Percentiles rank a stretch among this genome's conserved stretches.
These are phyloP conservation scores for Hyposoter didymator DNA, from an alignment of 2,888 invertebrate genomes.

Conservation along the genomic window DNA sequence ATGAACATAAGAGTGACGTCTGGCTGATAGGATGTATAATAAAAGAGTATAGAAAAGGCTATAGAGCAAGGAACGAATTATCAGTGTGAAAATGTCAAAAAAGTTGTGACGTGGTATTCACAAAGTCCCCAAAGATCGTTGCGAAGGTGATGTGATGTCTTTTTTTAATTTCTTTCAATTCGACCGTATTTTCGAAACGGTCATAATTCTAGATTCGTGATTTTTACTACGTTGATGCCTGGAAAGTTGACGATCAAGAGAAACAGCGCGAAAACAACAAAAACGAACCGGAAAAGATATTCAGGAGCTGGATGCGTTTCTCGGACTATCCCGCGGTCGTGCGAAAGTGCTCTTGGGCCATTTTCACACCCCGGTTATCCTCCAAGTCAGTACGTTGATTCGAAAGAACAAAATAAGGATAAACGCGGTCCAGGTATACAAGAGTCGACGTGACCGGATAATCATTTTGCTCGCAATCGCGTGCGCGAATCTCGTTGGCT, in stretches of 20 bases:
- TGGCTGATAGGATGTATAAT: constrained; percentile 11
- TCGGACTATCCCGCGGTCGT: constrained; percentile 14
- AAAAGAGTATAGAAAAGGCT: constrained; percentile 37
- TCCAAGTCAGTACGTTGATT: background rate
- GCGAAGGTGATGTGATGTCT: constrained; percentile 19
- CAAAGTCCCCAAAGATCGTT: background rate
- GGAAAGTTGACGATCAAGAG: background rate
- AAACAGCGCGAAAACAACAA: background rate
- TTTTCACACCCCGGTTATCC: constrained; percentile 40
- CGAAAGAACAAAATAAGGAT: background rate
- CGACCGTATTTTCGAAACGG: background rate
- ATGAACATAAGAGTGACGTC: constrained; percentile 41
- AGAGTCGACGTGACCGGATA: constrained; percentile 49
- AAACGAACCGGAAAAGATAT: constrained; percentile 39
- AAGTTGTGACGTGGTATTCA: constrained; percentile 12
- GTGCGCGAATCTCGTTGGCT: constrained; percentile 54
- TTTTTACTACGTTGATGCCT: background rate
- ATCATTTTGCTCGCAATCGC: constrained; percentile 66
- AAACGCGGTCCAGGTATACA: constrained; percentile 13
- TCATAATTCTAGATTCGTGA: background rate
- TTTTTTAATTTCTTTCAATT: background rate
- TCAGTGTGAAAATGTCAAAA: constrained; percentile 44
- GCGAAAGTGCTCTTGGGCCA: constrained; percentile 46
- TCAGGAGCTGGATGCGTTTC: constrained; percentile 34
- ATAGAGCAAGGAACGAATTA: constrained; percentile 10